Evolutionary conservation across 2,113 vertebrate genomes (phyloP).

Genomic region (Aix galericulata): DNA sequence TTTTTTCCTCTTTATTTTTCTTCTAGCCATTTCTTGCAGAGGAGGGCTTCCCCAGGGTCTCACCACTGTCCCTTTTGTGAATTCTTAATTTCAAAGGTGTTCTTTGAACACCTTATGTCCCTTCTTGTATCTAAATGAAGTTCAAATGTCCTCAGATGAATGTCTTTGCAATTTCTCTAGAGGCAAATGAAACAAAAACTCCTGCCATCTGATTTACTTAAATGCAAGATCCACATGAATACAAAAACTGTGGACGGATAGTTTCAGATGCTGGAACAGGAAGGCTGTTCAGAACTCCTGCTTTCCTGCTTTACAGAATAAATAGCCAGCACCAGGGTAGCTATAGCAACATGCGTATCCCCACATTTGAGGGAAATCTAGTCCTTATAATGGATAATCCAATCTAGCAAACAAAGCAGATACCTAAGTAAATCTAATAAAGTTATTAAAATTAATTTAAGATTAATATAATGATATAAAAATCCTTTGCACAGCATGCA

Average conservation of each 20-base stretch:
- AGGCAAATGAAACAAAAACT: neutral
- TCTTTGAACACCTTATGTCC: neutral
- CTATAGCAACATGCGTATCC: slow-evolving; percentile 41
- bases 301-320: slow-evolving; percentile 43
- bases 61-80: neutral
- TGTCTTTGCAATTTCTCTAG: neutral
- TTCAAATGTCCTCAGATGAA: neutral
- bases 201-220: neutral
- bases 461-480: neutral
- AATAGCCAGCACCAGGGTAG: slow-evolving; percentile 38
- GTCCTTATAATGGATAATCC: slow-evolving; percentile 16
- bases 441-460: slow-evolving; percentile 39
- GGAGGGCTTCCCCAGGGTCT: neutral
- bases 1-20: neutral
- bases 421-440: slow-evolving; percentile 21
- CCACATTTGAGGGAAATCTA: neutral
- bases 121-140: neutral
- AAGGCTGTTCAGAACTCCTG: slow-evolving; percentile 36
- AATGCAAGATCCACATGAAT: neutral
- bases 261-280: slow-evolving; percentile 1
- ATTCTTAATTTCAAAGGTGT: neutral
- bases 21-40: neutral
- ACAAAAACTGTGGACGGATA: neutral
- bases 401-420: slow-evolving; percentile 39
- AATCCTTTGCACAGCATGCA: neutral